phyloP scores from a whole-genome alignment of 2,888 invertebrate species.

The Scaptomyza parva region DNA sequence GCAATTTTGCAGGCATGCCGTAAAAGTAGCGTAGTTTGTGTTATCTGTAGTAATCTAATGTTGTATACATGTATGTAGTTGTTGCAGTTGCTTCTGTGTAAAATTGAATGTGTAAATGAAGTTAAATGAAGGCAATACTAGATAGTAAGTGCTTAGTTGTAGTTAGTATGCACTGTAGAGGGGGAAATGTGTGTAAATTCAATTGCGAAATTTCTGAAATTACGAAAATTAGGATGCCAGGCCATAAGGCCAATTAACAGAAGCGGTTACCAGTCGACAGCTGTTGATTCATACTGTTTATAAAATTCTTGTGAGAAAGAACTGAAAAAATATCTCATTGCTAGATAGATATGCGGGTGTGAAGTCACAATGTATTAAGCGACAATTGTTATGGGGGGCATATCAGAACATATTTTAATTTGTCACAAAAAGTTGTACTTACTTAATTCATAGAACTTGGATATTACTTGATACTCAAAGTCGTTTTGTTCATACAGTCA shows the following conservation, averaged over 20 bases:
- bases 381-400: not conserved
- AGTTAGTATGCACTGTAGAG: conserved; percentile 2
- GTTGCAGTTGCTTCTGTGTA: conserved; percentile 23
- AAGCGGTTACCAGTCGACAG: conserved; percentile 20
- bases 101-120: too few relatives aligned
- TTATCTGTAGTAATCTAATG: conserved; percentile 65
- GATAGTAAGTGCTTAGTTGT: conserved; percentile 57
- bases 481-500: not conserved
- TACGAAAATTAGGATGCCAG: conserved; percentile 14
- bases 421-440: not conserved
- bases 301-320: not conserved
- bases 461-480: not conserved
- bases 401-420: not conserved
- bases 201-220: conserved; percentile 46
- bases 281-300: conserved; percentile 6
- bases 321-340: not conserved
- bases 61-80: conserved; percentile 36
- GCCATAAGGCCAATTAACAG: conserved; percentile 30
- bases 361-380: not conserved
- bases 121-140: conserved; percentile 62
- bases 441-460: not conserved
- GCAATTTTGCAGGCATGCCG: conserved; percentile 43
- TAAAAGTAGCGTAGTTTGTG: conserved; percentile 30
- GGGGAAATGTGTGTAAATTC: conserved; percentile 42
- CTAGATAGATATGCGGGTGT: not conserved